These are phyloP conservation scores for Cryptotermes secundus DNA, from an alignment of 1,140 invertebrate species.

Conservation along the genomic window DNA sequence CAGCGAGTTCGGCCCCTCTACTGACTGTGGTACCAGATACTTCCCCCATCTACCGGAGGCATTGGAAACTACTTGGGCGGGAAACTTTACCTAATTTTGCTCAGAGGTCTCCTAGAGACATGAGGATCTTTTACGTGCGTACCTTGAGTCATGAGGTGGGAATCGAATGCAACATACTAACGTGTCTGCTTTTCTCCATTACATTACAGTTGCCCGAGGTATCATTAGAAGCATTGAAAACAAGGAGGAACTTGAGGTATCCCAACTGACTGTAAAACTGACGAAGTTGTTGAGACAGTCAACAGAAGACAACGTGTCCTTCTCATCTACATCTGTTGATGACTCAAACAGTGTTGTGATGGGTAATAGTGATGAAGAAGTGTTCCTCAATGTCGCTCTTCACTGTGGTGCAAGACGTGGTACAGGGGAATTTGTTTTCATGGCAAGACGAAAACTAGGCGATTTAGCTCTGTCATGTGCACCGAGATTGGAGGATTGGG, in stretches of 20 bases:
- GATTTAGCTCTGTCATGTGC: conserved; percentile 70
- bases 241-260: conserved; percentile 60
- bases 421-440: conserved; percentile 74
- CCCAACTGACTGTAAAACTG: conserved; percentile 65
- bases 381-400: conserved; percentile 58
- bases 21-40: too few species aligned
- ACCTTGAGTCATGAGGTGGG: too few species aligned
- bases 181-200: conserved; percentile 41
- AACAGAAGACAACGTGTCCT: conserved; percentile 20
- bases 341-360: conserved; percentile 41
- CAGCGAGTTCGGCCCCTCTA: too few species aligned
- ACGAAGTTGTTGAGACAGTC: conserved; percentile 63
- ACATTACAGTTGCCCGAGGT: conserved; percentile 61
- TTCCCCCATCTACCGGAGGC: too few species aligned
- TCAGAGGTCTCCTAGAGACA: too few species aligned
- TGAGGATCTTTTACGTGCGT: too few species aligned
- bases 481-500: conserved; percentile 69
- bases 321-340: neutral
- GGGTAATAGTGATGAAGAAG: conserved; percentile 41
- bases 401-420: conserved; percentile 70
- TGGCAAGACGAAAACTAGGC: conserved; percentile 70
- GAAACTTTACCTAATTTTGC: too few species aligned
- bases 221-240: conserved; percentile 65
- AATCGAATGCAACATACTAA: too few species aligned
- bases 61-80: too few species aligned